Evolutionary conservation across 2,113 vertebrate species (phyloP).

Genomic region (Chamaetylas fuelleborni): DNA sequence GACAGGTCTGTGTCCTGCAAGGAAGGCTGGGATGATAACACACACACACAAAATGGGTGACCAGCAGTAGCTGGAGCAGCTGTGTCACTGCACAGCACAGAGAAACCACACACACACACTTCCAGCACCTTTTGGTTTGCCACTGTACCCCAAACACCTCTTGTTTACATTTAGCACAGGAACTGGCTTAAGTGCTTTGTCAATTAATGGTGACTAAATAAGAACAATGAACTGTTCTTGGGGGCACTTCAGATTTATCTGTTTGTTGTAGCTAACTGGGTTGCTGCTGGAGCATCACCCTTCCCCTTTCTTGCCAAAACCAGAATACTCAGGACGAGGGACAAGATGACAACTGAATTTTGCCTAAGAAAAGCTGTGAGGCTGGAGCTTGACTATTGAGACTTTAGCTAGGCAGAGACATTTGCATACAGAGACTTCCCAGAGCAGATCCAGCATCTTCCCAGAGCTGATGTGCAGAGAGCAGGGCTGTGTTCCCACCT

Average conservation of each 20-base stretch:
- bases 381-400: neutral
- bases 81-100: neutral
- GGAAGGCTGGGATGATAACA: neutral
- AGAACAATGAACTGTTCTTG: neutral
- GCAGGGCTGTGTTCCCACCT: neutral
- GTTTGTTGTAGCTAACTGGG: neutral
- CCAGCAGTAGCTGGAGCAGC: neutral
- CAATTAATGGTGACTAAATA: neutral
- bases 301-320: neutral
- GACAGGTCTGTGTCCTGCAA: neutral
- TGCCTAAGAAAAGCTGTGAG: neutral
- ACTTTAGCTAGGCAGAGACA: neutral
- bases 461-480: fast-evolving
- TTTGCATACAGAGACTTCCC: neutral
- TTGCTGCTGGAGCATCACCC: neutral
- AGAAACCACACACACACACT: neutral
- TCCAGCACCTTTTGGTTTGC: neutral
- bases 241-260: neutral
- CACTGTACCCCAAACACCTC: neutral
- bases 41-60: neutral
- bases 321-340: neutral
- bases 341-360: neutral
- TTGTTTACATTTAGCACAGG: neutral
- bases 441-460: neutral
- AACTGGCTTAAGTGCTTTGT: neutral